Evolutionary conservation across 2,113 vertebrate genomes (phyloP).

Genomic region (Poeciliopsis turrubarensis): DNA sequence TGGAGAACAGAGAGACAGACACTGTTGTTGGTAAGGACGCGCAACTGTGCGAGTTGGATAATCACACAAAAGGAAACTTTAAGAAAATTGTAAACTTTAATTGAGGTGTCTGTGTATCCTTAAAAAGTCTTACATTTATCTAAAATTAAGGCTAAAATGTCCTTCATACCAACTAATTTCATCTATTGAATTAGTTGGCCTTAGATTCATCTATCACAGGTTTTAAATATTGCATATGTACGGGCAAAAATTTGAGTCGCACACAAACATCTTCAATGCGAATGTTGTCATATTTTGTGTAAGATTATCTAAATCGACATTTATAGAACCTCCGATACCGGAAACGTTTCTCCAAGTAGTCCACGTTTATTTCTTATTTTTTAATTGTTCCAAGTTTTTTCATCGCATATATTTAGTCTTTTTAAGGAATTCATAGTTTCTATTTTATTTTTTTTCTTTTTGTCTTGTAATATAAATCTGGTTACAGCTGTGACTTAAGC

Average conservation of each 20-base stretch:
- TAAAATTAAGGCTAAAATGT: no score
- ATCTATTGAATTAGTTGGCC: no score
- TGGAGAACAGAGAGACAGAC: constrained; percentile 89
- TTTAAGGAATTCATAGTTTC: not conserved
- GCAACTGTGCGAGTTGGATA: not conserved
- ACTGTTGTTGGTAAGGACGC: constrained; percentile 86
- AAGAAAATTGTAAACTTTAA: not conserved
- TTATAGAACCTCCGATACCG: no score
- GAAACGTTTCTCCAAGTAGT: no score
- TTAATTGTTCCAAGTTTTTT: no score
- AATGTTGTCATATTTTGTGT: not conserved
- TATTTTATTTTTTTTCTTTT: not conserved
- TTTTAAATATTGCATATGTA: no score
- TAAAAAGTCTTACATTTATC: no score
- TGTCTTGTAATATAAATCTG: not conserved
- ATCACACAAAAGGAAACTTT: not conserved
- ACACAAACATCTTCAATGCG: not conserved
- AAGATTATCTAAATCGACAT: not conserved
- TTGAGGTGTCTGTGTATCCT: not conserved
- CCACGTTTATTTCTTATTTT: not conserved
- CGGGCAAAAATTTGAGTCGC: no score
- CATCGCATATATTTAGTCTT: not conserved
- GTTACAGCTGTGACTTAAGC: not conserved
- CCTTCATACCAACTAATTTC: no score
- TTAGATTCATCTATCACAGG: no score